Conservation (phyloP, 2,797 vertebrate genomes). For the Brachymystax lenok region DNA sequence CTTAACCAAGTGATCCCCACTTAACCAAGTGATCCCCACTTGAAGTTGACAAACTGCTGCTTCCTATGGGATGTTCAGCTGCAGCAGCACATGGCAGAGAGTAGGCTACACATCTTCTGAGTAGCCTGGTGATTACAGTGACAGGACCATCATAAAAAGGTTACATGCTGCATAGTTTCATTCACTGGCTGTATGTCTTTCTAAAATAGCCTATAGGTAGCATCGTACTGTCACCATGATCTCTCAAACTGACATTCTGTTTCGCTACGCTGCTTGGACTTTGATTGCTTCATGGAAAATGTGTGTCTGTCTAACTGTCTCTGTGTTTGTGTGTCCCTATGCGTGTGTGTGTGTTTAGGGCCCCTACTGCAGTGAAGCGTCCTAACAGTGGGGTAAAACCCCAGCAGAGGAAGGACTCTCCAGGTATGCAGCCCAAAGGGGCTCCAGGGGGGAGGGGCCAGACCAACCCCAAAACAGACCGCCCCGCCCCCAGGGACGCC, state of each 20-base stretch:
- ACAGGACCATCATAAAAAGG: no score
- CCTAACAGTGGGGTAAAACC: conserved; percentile 82
- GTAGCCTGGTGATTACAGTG: background rate
- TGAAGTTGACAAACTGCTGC: background rate
- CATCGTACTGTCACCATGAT: background rate
- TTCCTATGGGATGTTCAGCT: background rate
- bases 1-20: no score
- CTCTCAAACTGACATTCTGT: no score
- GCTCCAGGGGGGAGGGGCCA: conserved; percentile 76
- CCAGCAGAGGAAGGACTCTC: conserved; percentile 85
- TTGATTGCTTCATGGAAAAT: background rate
- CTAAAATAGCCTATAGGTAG: background rate
- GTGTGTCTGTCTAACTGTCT: background rate
- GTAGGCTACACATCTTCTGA: background rate
- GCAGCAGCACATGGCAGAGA: background rate
- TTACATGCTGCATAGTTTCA: no score
- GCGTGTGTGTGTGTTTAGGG: conserved; percentile 67
- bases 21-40: background rate
- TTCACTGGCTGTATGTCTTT: background rate
- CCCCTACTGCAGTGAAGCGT: conserved; percentile 83
- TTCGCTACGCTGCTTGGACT: no score
- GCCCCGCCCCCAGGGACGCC: conserved; percentile 69
- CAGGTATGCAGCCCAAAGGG: conserved; percentile 83
- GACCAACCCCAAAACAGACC: conserved; percentile 79
- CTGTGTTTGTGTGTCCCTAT: background rate